Evolutionary conservation across 2,888 invertebrate species (phyloP).

Genomic region (Eristalinus sepulchralis): DNA sequence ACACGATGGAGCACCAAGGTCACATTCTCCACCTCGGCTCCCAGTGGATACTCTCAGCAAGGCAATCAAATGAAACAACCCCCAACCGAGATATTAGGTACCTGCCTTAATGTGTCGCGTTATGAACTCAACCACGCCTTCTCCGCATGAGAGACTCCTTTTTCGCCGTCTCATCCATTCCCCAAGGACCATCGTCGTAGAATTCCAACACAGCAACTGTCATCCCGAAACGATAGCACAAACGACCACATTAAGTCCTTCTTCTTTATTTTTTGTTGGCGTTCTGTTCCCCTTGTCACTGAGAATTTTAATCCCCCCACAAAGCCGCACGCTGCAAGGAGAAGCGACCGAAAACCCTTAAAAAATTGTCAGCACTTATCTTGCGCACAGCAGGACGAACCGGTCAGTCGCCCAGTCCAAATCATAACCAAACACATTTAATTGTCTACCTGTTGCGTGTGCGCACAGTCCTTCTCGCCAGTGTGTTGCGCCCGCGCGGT

Average conservation of each 20-base stretch:
- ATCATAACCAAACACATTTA: conserved; percentile 46
- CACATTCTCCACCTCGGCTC: not conserved
- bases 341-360: not conserved
- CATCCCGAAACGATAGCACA: conserved; percentile 6
- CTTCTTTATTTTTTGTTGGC: not conserved
- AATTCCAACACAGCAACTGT: not conserved
- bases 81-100: not conserved
- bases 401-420: conserved; percentile 26
- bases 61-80: not conserved
- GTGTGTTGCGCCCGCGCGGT: conserved; percentile 29
- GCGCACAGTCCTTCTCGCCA: conserved; percentile 1
- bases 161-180: not conserved
- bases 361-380: conserved; percentile 38
- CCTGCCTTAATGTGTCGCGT: not conserved
- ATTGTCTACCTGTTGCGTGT: conserved; percentile 26
- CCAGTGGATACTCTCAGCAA: not conserved
- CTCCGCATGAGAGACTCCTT: not conserved
- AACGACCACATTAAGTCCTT: conserved; percentile 24
- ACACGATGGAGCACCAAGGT: not conserved
- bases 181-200: not conserved
- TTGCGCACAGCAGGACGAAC: conserved; percentile 28
- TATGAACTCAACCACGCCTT: not conserved
- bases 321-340: not conserved
- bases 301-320: conserved; percentile 26
- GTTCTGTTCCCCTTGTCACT: conserved; percentile 19